These are phyloP conservation scores for Ophion ellenae DNA, from an alignment of 2,888 invertebrate genomes.

Conservation along the genomic window DNA sequence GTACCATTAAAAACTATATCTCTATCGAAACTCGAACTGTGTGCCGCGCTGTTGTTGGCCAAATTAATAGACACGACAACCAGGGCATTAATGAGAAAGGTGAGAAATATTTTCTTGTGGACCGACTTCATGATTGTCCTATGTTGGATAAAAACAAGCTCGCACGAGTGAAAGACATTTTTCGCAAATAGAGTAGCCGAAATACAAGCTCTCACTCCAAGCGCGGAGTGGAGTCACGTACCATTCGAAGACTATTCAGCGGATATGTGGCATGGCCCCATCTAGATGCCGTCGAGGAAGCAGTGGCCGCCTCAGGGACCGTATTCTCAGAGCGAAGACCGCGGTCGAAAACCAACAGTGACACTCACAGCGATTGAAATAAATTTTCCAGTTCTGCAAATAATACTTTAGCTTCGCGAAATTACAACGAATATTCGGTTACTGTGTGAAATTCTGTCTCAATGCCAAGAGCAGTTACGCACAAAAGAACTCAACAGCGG, in stretches of 20 bases:
- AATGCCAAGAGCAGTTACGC: not conserved
- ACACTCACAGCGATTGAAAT: not conserved
- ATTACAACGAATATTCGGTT: not conserved
- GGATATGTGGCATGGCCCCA: not conserved
- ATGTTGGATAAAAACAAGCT: too few species aligned
- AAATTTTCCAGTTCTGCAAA: not conserved
- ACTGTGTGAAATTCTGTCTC: not conserved
- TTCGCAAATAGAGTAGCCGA: too few species aligned
- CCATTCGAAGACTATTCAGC: too few species aligned
- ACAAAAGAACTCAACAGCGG: not conserved
- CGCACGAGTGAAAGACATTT: too few species aligned
- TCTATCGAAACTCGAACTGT: constrained; percentile 18
- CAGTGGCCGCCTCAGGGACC: not conserved
- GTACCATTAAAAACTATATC: constrained; percentile 29
- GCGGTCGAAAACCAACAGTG: not conserved
- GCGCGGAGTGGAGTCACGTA: too few species aligned
- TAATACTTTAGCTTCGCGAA: not conserved
- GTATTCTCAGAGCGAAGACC: not conserved
- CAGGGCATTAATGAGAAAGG: constrained; percentile 4
- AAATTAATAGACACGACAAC: not conserved
- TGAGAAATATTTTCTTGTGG: constrained; percentile 7
- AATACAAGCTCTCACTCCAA: too few species aligned
- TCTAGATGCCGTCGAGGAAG: not conserved
- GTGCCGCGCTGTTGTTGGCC: constrained; percentile 20
- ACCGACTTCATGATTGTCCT: too few species aligned